These are phyloP conservation scores for Pelmatolapia mariae DNA, from an alignment of 2,113 vertebrate genomes.

Conservation along the genomic window DNA sequence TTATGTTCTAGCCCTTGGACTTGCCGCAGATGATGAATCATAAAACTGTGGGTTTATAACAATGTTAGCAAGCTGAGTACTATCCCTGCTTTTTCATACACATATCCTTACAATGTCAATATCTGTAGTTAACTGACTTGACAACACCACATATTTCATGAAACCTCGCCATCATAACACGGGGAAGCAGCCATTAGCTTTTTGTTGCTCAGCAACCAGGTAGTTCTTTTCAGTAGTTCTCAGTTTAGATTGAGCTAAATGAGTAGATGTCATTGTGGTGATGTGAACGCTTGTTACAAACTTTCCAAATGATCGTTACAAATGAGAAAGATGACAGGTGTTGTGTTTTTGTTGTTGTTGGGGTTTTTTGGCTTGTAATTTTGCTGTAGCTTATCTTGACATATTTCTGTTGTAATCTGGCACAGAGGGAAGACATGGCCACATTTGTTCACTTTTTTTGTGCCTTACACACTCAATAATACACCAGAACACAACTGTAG, in stretches of 20 bases:
- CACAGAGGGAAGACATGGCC: neutral
- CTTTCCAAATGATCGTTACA: neutral
- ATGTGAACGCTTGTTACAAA: neutral
- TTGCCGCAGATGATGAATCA: constrained; percentile 52
- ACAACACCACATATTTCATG: neutral
- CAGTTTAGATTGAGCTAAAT: neutral
- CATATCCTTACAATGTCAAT: constrained; percentile 51
- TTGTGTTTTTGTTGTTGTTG: neutral
- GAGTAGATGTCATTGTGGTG: neutral
- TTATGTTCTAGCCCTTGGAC: constrained; percentile 68
- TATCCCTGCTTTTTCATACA: constrained; percentile 40
- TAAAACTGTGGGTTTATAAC: constrained; percentile 68
- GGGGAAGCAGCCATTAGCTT: neutral
- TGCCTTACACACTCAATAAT: constrained; percentile 3
- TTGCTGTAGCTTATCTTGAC: neutral
- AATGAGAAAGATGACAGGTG: neutral
- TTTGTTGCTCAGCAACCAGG: neutral
- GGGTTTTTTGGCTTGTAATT: neutral
- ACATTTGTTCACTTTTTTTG: neutral
- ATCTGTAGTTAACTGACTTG: constrained; percentile 34
- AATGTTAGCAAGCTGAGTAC: constrained; percentile 50
- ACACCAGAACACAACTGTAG: constrained; percentile 7
- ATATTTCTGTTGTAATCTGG: neutral
- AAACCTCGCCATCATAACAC: neutral
- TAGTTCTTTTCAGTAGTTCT: neutral